A percentile compares a stretch with the other conserved stretches of the same genome.
Evolutionary conservation across 2,797 vertebrate genomes (phyloP).

Genomic region (Lindbergichthys nudifrons): DNA sequence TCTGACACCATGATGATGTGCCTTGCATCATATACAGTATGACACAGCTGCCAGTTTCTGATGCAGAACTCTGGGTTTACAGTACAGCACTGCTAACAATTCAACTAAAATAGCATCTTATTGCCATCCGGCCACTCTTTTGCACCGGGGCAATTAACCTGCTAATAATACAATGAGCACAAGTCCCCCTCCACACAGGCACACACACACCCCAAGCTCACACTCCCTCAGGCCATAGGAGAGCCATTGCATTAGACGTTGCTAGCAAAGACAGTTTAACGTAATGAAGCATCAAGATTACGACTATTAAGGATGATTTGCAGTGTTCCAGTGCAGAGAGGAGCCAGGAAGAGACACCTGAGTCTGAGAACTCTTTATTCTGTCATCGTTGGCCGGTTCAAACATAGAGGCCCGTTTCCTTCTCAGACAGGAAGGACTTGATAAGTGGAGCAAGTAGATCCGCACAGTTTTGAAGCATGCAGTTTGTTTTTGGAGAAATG

Average conservation of each 20-base stretch:
- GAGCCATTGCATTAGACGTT: constrained; percentile 94
- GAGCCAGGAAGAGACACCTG: constrained; percentile 44
- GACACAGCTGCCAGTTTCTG: constrained; percentile 55
- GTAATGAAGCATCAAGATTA: constrained; percentile 95
- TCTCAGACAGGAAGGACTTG: not conserved
- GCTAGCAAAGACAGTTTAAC: constrained; percentile 95
- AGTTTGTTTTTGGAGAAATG: constrained; percentile 24
- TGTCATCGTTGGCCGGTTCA: constrained; percentile 45
- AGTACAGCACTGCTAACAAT: constrained; percentile 74
- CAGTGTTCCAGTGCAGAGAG: constrained; percentile 67
- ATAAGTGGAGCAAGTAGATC: constrained; percentile 24
- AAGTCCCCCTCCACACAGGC: constrained; percentile 81
- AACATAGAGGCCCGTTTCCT: constrained; percentile 25
- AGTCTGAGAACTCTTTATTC: constrained; percentile 59
- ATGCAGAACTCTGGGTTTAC: constrained; percentile 68
- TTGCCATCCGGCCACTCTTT: constrained; percentile 63
- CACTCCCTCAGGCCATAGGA: constrained; percentile 89
- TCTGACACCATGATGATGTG: constrained; percentile 22
- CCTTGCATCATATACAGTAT: constrained; percentile 53
- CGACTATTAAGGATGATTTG: constrained; percentile 95
- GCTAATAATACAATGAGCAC: constrained; percentile 90
- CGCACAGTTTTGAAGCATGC: constrained; percentile 16
- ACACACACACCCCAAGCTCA: constrained; percentile 37
- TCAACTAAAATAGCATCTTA: constrained; percentile 76
- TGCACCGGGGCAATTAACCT: constrained; percentile 95